Percentiles rank a stretch among this genome's conserved stretches.
Evolutionary conservation across 2,888 invertebrate genomes (phyloP).

Genomic region (Conistra vaccinii): DNA sequence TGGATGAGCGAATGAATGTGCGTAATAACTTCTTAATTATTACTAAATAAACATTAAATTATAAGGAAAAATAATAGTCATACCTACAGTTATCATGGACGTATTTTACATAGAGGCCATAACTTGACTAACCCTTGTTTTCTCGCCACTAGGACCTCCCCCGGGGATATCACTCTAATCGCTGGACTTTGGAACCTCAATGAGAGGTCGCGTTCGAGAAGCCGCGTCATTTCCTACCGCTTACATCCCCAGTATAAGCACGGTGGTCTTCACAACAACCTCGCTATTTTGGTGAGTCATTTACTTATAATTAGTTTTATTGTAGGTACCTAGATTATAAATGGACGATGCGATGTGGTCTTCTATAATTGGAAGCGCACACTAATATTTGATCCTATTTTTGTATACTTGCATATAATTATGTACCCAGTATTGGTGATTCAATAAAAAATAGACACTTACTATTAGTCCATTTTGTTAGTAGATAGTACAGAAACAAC

Average conservation of each 20-base stretch:
- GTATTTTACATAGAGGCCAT: neutral
- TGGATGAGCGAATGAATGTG: neutral
- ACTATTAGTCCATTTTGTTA: neutral
- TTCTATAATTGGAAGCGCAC: neutral
- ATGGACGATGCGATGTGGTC: neutral
- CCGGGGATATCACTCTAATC: slow-evolving; percentile 78
- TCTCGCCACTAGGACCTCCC: slow-evolving; percentile 67
- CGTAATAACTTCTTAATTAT: neutral
- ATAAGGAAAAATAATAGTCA: slow-evolving; percentile 5
- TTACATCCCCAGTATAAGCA: slow-evolving; percentile 78
- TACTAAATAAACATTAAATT: neutral
- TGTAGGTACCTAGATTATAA: neutral
- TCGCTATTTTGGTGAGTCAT: slow-evolving; percentile 79
- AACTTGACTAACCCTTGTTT: neutral
- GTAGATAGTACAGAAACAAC: neutral
- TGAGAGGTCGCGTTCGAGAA: slow-evolving; percentile 73
- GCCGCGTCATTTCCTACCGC: slow-evolving; percentile 74
- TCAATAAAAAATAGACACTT: neutral
- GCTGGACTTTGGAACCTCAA: slow-evolving; percentile 81
- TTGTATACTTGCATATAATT: neutral
- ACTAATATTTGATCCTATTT: neutral
- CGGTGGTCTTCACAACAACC: slow-evolving; percentile 76
- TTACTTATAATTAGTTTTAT: neutral
- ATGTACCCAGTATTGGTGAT: neutral
- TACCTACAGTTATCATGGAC: neutral